Evolutionary conservation across 2,888 invertebrate species (phyloP), one percentile per base, ranked within the genome.

Genomic region (Onchidella celtica): DNA sequence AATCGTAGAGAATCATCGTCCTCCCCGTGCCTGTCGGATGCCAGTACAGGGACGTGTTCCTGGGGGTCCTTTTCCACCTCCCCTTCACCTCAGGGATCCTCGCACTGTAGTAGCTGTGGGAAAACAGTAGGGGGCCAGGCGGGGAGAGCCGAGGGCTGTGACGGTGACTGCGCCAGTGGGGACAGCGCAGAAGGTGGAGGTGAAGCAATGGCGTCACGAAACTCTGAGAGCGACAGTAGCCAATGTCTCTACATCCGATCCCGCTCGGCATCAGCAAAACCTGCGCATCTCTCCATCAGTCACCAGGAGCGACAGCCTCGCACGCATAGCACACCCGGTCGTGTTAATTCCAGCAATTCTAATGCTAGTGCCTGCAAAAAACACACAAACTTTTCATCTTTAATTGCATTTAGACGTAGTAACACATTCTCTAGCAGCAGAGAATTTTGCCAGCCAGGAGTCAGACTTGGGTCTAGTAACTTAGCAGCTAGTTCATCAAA

Each of bases 1-100:
- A 36, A 38, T 1, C 17, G 17, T 34, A 59, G 36, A n/a, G 75
- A 75, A n/a, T 75, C 81, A 0, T 38, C 61, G 14, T 81, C 75
- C 2, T 75, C 75, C 0, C 59, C 75, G 57, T 81, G 81, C 61
- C 69, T 81, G 27, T 81, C 81, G 11, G 81, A 81, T 21, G 61
- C 24, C 4, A 81, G 81, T 24, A 9, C 75, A 27, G 81, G 75
- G 6, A 61, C 81, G 0, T 81, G 69, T 59, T 81, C 81, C 11
- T 75, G 81, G 81, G 57, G 55, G 59, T 81, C 81, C 6, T 75
- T 65, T 32, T 69, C 47, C 3, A 32, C 75, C 11, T 80, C 68
- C 14, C n/a, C 24, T 17, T 47, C 74, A 2, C 36, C 57, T 27
- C 66, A 24, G 9, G 27, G 1, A 40, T 75, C 61, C 1, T 65